A percentile compares a stretch with the other conserved stretches of the same genome.
These are phyloP conservation scores for Scaeva pyrastri DNA, from an alignment of 2,888 invertebrate species.

Conservation along the genomic window DNA sequence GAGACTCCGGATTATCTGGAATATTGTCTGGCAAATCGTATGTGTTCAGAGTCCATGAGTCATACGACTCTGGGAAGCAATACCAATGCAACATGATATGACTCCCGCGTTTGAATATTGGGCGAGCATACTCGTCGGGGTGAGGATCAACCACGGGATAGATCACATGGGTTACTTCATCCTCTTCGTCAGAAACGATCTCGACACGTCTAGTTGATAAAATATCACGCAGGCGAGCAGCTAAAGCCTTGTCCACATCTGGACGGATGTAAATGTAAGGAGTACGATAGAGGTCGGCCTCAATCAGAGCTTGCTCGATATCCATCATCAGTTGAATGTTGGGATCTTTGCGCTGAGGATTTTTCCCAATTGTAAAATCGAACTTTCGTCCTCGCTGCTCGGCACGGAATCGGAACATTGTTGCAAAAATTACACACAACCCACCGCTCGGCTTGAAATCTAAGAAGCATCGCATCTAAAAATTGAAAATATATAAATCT, in stretches of 20 bases:
- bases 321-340: slow-evolving; percentile 97
- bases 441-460: slow-evolving; percentile 98
- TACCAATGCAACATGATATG: slow-evolving; percentile 97
- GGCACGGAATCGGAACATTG: slow-evolving; percentile 97
- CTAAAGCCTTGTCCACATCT: slow-evolving; percentile 93
- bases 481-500: not conserved
- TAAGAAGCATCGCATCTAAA: slow-evolving; percentile 95
- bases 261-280: slow-evolving; percentile 93
- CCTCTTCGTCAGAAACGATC: slow-evolving; percentile 88
- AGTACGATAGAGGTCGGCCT: slow-evolving; percentile 91
- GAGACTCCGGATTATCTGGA: slow-evolving; percentile 87
- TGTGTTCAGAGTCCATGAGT: slow-evolving; percentile 89
- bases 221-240: slow-evolving; percentile 93
- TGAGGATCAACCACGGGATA: slow-evolving; percentile 93
- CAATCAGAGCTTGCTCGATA: slow-evolving; percentile 92
- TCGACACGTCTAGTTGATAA: slow-evolving; percentile 94
- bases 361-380: slow-evolving; percentile 92
- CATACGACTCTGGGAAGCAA: slow-evolving; percentile 97
- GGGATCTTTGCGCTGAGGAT: slow-evolving; percentile 94
- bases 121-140: slow-evolving; percentile 95
- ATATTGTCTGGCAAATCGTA: slow-evolving; percentile 85
- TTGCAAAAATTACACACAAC: slow-evolving; percentile 95
- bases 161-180: slow-evolving; percentile 96
- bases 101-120: slow-evolving; percentile 92
- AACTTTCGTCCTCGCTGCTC: slow-evolving; percentile 98